Conservation (phyloP, 37 sponge, comb jelly and placozoan genomes). For the Amphimedon queenslandica region DNA sequence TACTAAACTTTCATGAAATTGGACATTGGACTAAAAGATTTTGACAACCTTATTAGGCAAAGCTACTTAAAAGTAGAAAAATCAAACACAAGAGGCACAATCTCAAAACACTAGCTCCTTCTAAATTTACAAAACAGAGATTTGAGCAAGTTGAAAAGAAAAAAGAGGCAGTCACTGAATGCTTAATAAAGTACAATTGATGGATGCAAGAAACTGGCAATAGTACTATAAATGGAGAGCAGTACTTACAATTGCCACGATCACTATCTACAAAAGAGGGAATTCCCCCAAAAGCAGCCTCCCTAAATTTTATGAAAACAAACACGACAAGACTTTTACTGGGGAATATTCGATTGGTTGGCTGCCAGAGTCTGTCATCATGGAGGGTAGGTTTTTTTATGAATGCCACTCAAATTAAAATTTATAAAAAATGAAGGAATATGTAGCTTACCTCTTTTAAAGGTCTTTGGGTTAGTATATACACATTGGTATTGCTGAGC, state of each 20-base stretch:
- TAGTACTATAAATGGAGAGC: not conserved
- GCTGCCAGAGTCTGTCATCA: not conserved
- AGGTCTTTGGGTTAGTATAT: not conserved
- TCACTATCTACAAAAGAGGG: not conserved
- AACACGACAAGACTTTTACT: not conserved
- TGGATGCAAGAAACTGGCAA: not conserved
- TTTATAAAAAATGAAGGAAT: not conserved
- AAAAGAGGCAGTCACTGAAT: not conserved
- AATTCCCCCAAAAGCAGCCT: not conserved
- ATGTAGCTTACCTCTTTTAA: not conserved
- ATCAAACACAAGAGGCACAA: not conserved
- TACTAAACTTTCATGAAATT: not conserved
- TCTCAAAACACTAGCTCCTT: not conserved
- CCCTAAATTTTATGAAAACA: not conserved
- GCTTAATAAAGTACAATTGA: not conserved
- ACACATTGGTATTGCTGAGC: not conserved
- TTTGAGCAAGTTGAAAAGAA: conserved; percentile 22
- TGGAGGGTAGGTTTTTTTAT: conserved; percentile 4
- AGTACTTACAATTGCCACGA: not conserved
- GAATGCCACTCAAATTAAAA: not conserved
- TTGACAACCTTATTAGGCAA: not conserved
- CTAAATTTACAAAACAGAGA: conserved; percentile 2
- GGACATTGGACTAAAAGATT: conserved; percentile 4
- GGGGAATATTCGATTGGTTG: not conserved
- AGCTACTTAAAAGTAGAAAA: not conserved